Conservation (phyloP, 2,797 vertebrate genomes). For the Zalophus californianus region DNA sequence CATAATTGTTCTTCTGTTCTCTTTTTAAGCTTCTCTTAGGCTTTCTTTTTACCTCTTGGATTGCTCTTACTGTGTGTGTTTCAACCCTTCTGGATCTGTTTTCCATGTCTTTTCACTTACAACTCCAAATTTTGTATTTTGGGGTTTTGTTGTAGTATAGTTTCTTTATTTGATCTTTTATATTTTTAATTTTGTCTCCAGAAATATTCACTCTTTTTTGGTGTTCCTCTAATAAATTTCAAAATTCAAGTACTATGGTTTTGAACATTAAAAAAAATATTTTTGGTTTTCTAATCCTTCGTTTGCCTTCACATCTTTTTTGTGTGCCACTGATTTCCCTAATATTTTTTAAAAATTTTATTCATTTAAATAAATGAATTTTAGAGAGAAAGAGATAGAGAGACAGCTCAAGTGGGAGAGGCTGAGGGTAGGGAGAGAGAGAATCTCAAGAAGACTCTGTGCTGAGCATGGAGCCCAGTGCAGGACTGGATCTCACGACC, state of each 20-base stretch:
- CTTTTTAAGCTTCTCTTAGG: not conserved
- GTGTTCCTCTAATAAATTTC: not conserved
- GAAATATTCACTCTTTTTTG: not conserved
- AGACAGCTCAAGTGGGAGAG: no score
- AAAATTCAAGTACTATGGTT: not conserved
- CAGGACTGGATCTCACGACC: not conserved
- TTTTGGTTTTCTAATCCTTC: slow-evolving; percentile 21
- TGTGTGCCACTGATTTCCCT: not conserved
- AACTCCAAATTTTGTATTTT: not conserved
- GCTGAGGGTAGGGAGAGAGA: no score
- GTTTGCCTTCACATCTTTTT: not conserved
- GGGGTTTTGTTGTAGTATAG: not conserved
- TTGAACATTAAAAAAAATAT: not conserved
- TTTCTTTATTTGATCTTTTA: not conserved
- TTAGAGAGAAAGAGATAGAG: no score
- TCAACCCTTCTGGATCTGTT: not conserved
- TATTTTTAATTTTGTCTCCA: slow-evolving; percentile 26
- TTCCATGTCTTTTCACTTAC: not conserved
- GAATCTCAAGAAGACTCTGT: not conserved
- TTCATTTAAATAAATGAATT: no score
- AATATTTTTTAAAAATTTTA: not conserved
- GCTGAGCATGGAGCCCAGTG: no score
- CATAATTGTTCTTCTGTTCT: not conserved
- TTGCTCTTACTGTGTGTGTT: not conserved
- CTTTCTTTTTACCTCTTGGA: not conserved